Percentiles rank a stretch among this genome's conserved stretches.
Conservation (phyloP, 2,797 vertebrate species). For the Sebastes itinus region DNA sequence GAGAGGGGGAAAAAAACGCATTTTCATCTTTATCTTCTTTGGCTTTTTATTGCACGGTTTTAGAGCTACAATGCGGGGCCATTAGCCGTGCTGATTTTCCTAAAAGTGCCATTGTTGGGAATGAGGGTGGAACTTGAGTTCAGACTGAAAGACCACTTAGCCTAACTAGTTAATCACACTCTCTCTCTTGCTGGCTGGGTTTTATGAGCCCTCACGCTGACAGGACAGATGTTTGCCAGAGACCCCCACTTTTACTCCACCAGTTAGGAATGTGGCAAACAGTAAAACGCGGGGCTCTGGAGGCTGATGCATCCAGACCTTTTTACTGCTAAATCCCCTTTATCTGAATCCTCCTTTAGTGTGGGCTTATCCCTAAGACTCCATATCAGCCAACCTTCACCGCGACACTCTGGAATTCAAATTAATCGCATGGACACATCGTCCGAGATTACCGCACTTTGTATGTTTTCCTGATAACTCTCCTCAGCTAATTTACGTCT, state of each 20-base stretch:
- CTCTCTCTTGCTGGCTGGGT: conserved; percentile 37
- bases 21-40: conserved; percentile 51
- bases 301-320: conserved; percentile 62
- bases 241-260: conserved; percentile 70
- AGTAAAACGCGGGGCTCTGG: conserved; percentile 61
- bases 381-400: conserved; percentile 62
- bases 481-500: conserved; percentile 58
- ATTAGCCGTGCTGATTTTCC: conserved; percentile 62
- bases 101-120: conserved; percentile 69
- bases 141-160: conserved; percentile 74
- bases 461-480: conserved; percentile 47
- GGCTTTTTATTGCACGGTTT: conserved; percentile 54
- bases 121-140: conserved; percentile 65
- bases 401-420: conserved; percentile 59
- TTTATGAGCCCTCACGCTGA: conserved; percentile 75
- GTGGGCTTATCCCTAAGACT: conserved; percentile 68
- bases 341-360: conserved; percentile 74
- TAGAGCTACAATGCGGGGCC: conserved; percentile 36
- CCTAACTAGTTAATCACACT: conserved; percentile 74
- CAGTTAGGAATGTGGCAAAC: conserved; percentile 75
- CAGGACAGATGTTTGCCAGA: conserved; percentile 80
- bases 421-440: conserved; percentile 54
- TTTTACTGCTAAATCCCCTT: conserved; percentile 74
- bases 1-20: neutral
- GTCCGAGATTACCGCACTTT: conserved; percentile 34